These are phyloP conservation scores for Apis florea DNA, from an alignment of 1,140 invertebrate genomes.

Conservation along the genomic window DNA sequence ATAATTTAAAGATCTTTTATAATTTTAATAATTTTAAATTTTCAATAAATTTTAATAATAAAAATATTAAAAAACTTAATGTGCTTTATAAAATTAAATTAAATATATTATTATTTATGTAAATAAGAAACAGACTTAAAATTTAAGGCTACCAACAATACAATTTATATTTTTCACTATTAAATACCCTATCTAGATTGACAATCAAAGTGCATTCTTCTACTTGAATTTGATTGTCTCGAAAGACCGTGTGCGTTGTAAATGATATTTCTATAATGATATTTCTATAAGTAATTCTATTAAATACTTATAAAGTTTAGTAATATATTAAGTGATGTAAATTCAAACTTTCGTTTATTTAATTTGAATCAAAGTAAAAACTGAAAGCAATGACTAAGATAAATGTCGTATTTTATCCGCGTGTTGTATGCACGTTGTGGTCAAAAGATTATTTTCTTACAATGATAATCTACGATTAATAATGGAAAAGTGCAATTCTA, in stretches of 20 bases:
- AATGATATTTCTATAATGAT: constrained; percentile 13
- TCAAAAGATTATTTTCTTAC: not conserved
- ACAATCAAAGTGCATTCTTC: constrained; percentile 22
- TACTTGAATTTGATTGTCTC: constrained; percentile 41
- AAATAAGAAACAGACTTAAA: not conserved
- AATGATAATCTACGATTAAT: constrained; percentile 26
- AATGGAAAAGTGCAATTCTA: constrained; percentile 51
- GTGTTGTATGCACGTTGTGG: not conserved
- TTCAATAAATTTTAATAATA: not conserved
- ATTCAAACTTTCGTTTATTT: not conserved
- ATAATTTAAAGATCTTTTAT: not conserved
- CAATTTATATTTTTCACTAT: not conserved
- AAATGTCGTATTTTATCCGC: constrained; percentile 11
- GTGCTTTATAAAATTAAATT: not conserved
- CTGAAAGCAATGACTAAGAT: not conserved
- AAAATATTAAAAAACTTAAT: not conserved
- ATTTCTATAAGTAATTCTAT: constrained; percentile 6
- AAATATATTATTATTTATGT: not conserved
- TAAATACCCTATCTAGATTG: constrained; percentile 25
- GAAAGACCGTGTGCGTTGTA: not conserved
- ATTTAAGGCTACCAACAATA: not conserved
- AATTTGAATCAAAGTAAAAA: not conserved
- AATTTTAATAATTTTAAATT: not conserved
- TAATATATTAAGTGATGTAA: not conserved
- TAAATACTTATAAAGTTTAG: not conserved